These are phyloP conservation scores for Stratiolaelaps scimitus DNA, from an alignment of 1,140 invertebrate species.

Conservation along the genomic window DNA sequence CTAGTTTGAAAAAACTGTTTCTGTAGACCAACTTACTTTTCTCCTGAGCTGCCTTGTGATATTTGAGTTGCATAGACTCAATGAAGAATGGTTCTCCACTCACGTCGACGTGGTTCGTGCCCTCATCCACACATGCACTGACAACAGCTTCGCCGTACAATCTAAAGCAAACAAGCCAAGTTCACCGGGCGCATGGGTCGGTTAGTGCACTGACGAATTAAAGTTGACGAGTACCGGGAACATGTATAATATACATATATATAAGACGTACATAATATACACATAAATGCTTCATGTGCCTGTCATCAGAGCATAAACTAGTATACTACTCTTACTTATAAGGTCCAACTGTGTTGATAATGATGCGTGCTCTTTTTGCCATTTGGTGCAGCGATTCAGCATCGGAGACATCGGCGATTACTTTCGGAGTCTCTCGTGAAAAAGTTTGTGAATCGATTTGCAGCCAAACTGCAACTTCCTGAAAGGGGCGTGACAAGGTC, in stretches of 20 bases:
- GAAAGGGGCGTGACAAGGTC: no score
- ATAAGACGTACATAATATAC: no score
- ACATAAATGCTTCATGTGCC: no score
- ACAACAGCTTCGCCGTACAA: slow-evolving; percentile 86
- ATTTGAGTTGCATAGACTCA: slow-evolving; percentile 65
- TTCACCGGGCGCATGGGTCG: no score
- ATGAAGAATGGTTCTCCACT: slow-evolving; percentile 76
- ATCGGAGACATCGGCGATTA: slow-evolving; percentile 63
- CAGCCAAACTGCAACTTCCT: no score
- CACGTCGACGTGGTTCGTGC: slow-evolving; percentile 76
- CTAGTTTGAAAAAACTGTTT: no score
- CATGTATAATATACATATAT: no score
- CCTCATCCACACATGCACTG: slow-evolving; percentile 64
- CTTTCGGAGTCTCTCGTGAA: slow-evolving; percentile 44
- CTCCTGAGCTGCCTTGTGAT: slow-evolving; percentile 59
- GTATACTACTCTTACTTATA: no score
- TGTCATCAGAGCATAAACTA: no score
- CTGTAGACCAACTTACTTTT: slow-evolving; percentile 43
- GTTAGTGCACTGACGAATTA: no score
- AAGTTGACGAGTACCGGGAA: no score
- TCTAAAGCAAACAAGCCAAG: slow-evolving; percentile 46
- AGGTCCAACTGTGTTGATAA: slow-evolving; percentile 66
- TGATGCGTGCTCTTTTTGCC: slow-evolving; percentile 55
- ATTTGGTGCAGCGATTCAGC: slow-evolving; percentile 57
- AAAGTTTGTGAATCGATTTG: not conserved